Evolutionary conservation across 2,888 invertebrate species (phyloP).

Genomic region (Druceiella hillmani): DNA sequence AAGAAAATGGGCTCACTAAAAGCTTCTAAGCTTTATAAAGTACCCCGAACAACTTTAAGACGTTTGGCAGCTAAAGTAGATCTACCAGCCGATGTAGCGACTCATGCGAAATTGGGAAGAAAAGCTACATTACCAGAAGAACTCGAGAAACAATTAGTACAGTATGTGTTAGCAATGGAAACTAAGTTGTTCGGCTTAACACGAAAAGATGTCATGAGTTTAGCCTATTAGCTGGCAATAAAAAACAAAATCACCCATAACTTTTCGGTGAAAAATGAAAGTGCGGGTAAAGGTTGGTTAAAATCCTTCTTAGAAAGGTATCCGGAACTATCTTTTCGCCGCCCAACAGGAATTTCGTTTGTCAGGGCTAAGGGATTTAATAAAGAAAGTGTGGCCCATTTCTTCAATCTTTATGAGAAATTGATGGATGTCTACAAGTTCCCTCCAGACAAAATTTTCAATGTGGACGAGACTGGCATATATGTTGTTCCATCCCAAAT

Average conservation of each 20-base stretch:
- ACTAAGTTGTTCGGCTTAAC: too few relatives aligned
- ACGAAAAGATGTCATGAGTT: too few relatives aligned
- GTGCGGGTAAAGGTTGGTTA: conserved; percentile 3
- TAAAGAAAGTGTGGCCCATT: conserved; percentile 4
- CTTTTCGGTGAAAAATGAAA: too few relatives aligned
- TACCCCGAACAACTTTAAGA: not conserved
- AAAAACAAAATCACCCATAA: too few relatives aligned
- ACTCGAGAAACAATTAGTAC: too few relatives aligned
- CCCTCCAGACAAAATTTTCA: conserved; percentile 27
- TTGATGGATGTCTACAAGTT: conserved; percentile 5
- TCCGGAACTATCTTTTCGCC: conserved; percentile 3
- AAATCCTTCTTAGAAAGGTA: conserved; percentile 3
- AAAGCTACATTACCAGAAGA: too few relatives aligned
- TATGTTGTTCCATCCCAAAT: conserved; percentile 28
- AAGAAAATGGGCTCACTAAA: not conserved
- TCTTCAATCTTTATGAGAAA: conserved; percentile 6
- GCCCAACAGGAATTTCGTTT: conserved; percentile 3
- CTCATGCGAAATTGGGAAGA: too few relatives aligned
- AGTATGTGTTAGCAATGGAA: too few relatives aligned
- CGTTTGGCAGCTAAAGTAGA: too few relatives aligned
- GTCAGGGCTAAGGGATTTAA: conserved; percentile 2
- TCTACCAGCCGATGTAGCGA: not conserved
- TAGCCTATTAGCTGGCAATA: too few relatives aligned
- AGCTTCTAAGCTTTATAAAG: not conserved
- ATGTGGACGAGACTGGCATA: conserved; percentile 32